Conservation (phyloP, 2,888 invertebrate species). For the Acheta domesticus region DNA sequence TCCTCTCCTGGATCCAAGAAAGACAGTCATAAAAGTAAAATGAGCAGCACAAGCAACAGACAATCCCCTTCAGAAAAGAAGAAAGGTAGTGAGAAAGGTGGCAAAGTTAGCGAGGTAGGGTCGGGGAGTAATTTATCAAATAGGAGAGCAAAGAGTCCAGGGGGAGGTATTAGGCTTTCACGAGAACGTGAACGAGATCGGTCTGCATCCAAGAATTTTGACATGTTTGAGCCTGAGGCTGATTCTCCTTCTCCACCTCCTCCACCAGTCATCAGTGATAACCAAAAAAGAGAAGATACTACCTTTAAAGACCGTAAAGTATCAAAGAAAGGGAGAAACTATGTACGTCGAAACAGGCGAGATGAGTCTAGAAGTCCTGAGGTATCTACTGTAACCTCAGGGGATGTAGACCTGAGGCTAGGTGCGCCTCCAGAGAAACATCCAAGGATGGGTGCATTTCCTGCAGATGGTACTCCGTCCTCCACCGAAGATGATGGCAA, state of each 20-base stretch:
- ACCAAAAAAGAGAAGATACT: slow-evolving; percentile 37
- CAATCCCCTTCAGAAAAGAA: slow-evolving; percentile 28
- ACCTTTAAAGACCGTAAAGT: slow-evolving; percentile 46
- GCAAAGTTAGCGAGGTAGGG: slow-evolving; percentile 11
- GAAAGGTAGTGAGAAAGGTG: slow-evolving; percentile 30
- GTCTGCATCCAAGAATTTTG: background rate
- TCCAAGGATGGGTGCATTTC: slow-evolving; percentile 43
- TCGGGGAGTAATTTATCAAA: slow-evolving; percentile 22
- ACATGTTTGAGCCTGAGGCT: slow-evolving; percentile 19
- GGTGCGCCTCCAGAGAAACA: slow-evolving; percentile 48
- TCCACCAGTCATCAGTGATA: slow-evolving; percentile 34
- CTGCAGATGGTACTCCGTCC: slow-evolving; percentile 25
- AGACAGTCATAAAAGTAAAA: slow-evolving; percentile 28
- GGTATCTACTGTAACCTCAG: slow-evolving; percentile 38
- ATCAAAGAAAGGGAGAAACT: slow-evolving; percentile 54
- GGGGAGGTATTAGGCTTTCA: background rate
- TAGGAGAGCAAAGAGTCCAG: slow-evolving; percentile 23
- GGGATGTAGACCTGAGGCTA: slow-evolving; percentile 48
- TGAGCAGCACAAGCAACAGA: slow-evolving; percentile 21
- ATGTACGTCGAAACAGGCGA: slow-evolving; percentile 60
- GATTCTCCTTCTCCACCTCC: slow-evolving; percentile 37
- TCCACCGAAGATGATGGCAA: slow-evolving; percentile 29
- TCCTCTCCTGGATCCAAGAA: slow-evolving; percentile 25
- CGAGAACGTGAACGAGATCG: slow-evolving; percentile 18
- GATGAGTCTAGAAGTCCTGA: slow-evolving; percentile 55